phyloP scores from a whole-genome alignment of 2,797 vertebrate genomes.

The Syngnathus acus region DNA sequence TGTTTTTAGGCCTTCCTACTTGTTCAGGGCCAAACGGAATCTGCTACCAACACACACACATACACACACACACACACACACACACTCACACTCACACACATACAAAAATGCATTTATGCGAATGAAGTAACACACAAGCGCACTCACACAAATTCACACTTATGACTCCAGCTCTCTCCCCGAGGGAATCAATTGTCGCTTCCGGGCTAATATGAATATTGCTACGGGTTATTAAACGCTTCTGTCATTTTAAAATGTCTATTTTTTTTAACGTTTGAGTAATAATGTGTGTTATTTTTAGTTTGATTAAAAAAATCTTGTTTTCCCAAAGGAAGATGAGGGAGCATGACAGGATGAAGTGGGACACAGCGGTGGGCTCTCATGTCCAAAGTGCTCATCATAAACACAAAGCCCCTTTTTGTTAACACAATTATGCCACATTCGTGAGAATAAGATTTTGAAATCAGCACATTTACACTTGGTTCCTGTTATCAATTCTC shows the following conservation, averaged over 20 bases:
- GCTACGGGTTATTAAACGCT: slow-evolving; percentile 67
- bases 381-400: slow-evolving; percentile 62
- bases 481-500: too few species aligned
- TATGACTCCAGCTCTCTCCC: slow-evolving; percentile 55
- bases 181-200: slow-evolving; percentile 47
- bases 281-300: slow-evolving; percentile 12
- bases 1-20: background rate
- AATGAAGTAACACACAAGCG: background rate
- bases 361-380: slow-evolving; percentile 62
- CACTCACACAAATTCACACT: slow-evolving; percentile 22
- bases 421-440: background rate
- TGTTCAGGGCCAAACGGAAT: background rate
- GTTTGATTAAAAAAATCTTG: slow-evolving; percentile 2
- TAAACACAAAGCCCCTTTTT: slow-evolving; percentile 40
- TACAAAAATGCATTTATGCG: background rate
- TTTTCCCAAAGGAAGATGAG: background rate
- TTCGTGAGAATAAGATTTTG: background rate
- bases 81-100: slow-evolving; percentile 25
- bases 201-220: slow-evolving; percentile 69
- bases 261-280: background rate
- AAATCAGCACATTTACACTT: background rate
- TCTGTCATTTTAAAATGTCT: slow-evolving; percentile 51
- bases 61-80: background rate
- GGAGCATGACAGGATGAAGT: slow-evolving; percentile 61
- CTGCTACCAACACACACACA: background rate